A percentile compares a stretch with the other conserved stretches of the same genome.
phyloP scores from a whole-genome alignment of 1,140 invertebrate species.

The Megalopta genalis region DNA sequence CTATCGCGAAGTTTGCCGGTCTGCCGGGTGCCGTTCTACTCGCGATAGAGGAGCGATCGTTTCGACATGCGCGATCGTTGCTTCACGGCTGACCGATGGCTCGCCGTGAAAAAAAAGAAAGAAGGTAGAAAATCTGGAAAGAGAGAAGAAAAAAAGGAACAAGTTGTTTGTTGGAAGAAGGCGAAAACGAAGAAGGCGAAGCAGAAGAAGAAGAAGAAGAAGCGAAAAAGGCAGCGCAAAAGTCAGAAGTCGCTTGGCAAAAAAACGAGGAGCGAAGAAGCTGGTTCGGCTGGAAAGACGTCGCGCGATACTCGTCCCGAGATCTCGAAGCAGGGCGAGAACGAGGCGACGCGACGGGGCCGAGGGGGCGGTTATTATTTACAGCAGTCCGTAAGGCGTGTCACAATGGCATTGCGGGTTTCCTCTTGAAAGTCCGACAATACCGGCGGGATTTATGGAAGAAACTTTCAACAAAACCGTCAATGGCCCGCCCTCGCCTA shows the following conservation, averaged over 20 bases:
- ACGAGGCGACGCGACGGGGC: slow-evolving; percentile 27
- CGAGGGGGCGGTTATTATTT: slow-evolving; percentile 69
- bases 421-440: slow-evolving; percentile 79
- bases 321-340: slow-evolving; percentile 37
- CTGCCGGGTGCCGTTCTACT: background rate
- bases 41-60: too few species aligned
- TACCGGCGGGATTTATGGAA: slow-evolving; percentile 76
- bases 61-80: too few species aligned
- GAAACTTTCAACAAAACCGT: slow-evolving; percentile 80
- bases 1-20: background rate
- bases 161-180: background rate
- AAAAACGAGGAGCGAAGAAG: slow-evolving; percentile 11
- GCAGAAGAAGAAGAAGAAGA: background rate
- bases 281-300: slow-evolving; percentile 32
- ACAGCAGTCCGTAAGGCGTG: slow-evolving; percentile 73
- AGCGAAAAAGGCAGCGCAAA: background rate
- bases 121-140: background rate
- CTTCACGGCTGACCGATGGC: too few species aligned
- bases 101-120: background rate
- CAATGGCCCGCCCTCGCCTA: slow-evolving; percentile 72
- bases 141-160: background rate
- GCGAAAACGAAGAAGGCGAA: background rate
- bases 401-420: slow-evolving; percentile 79
- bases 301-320: slow-evolving; percentile 15
- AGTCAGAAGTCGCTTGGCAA: background rate